Percentiles rank a stretch among this genome's conserved stretches.
Conservation (phyloP, 2,113 vertebrate species). For the Ophiodon elongatus region DNA sequence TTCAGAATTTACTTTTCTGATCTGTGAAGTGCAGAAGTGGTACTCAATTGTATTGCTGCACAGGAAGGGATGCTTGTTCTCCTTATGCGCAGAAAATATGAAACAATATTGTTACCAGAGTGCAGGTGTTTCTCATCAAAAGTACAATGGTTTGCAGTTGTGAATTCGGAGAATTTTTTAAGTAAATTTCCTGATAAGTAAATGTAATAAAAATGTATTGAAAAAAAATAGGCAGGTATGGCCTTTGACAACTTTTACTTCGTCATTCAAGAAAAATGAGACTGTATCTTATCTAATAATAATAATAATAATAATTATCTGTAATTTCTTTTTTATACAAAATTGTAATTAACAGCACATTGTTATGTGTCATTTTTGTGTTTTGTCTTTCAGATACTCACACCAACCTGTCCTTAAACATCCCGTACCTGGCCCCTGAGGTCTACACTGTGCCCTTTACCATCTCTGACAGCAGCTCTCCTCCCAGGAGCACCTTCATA, state of each 20-base stretch:
- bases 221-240: not conserved
- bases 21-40: not conserved
- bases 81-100: not conserved
- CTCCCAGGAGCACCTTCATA: constrained; percentile 84
- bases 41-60: not conserved
- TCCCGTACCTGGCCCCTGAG: constrained; percentile 85
- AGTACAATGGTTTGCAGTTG: not conserved
- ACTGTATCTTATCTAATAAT: no score
- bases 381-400: constrained; percentile 83
- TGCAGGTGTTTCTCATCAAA: not conserved
- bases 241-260: not conserved
- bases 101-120: not conserved
- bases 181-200: not conserved
- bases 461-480: constrained; percentile 85
- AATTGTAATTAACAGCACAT: not conserved
- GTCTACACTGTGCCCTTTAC: constrained; percentile 85
- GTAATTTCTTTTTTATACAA: not conserved
- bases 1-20: not conserved
- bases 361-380: not conserved
- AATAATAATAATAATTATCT: no score
- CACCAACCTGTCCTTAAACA: constrained; percentile 86
- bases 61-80: not conserved
- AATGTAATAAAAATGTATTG: not conserved
- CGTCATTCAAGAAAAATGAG: not conserved
- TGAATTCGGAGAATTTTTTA: not conserved